Evolutionary conservation across 1,140 invertebrate species (phyloP), one percentile per base, ranked within the genome.

Genomic region (Samia ricini): DNA sequence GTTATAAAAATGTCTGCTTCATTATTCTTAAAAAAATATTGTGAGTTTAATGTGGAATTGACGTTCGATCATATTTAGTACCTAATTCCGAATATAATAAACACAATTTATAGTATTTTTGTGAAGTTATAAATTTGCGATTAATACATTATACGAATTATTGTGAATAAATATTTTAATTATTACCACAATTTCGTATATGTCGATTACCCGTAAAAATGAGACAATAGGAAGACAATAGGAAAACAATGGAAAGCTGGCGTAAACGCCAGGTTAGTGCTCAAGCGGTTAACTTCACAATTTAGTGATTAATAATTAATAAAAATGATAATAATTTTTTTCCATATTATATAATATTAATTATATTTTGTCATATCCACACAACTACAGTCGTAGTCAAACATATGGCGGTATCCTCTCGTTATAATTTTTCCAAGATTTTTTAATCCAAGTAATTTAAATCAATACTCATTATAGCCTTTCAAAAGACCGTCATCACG

Each of bases 1-100:
- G 88, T 90, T 90, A 88, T 88, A 90, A 89, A 90, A 89, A 89
- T 88, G 82, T 84, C 83, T 79, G 79, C 82, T 81, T 86, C 85
- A 86, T 88, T 88, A 88, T 88, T 90, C 79, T 90, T 85, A 77
- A 90, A 88, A 77, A 87, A 86, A 86, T 83, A 78, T 76, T 72
- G 74, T 63, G 49, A 70, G 50, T 72, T 66, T 82, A 83, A 71
- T 70, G 57, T 85, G 81, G 83, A 85, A 71, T 72, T 56, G 64
- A 68, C 64, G 56, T 21, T 42, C 33, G 12, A 42, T 12, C 33
- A 42, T 12, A 10, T 42, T 42, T 8, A 8, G 3, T n/a, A n/a
- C n/a, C n/a, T 42, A 15, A 7, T 42, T 42, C 1, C 1, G n/a
- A 12, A 42, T 42, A 42, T 15, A 42, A 4, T 4, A 26, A 26